Conservation (phyloP, 37 sponge, comb jelly and placozoan genomes). For the Spongilla lacustris region DNA sequence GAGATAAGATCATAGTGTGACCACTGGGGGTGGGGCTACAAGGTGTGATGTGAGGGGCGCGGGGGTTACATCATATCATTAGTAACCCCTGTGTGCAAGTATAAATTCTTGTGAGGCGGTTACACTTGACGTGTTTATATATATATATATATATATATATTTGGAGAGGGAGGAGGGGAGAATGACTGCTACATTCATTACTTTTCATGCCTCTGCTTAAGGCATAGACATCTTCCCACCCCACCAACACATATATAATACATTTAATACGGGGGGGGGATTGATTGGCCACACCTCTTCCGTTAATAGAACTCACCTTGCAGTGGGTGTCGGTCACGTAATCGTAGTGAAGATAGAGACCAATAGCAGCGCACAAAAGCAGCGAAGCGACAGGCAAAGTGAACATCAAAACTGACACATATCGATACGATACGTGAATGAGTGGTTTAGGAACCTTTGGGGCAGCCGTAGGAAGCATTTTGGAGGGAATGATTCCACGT, state of each 20-base stretch:
- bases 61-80: no score
- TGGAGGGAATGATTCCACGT: neutral
- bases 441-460: constrained; percentile 16
- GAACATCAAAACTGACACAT: constrained; percentile 21
- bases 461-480: neutral
- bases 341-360: constrained; percentile 30
- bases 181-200: no score
- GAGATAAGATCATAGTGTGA: neutral
- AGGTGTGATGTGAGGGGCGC: no score
- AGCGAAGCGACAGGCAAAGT: constrained; percentile 25
- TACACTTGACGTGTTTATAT: no score
- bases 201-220: no score
- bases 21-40: no score
- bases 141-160: no score
- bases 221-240: no score
- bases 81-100: no score
- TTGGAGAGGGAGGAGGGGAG: no score
- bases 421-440: constrained; percentile 40
- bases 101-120: no score
- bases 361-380: constrained; percentile 12
- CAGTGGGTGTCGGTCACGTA: constrained; percentile 45
- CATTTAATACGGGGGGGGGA: no score
- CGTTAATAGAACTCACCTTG: constrained; percentile 9
- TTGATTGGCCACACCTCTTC: neutral
- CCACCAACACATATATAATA: neutral